Percentiles rank a stretch among this genome's conserved stretches.
Conservation (phyloP, 2,113 vertebrate species). For the Shinisaurus crocodilurus region DNA sequence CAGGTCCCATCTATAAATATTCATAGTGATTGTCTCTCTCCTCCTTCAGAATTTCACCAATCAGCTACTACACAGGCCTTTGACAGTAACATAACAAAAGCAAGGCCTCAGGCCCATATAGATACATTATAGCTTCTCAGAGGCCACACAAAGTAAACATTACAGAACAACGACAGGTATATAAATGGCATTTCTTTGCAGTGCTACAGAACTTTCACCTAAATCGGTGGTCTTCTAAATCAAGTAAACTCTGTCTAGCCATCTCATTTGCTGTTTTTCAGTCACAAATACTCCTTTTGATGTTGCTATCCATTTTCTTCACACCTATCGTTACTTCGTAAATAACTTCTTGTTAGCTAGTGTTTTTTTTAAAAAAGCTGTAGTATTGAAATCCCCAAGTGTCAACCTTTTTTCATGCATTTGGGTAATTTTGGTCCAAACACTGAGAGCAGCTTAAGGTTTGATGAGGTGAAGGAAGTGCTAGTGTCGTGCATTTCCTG, state of each 20-base stretch:
- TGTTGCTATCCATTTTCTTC: not conserved
- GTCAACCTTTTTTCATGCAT: not conserved
- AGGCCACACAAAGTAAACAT: too few relatives aligned
- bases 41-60: too few relatives aligned
- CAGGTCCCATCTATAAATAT: too few relatives aligned
- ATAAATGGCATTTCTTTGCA: too few relatives aligned
- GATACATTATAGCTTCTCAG: too few relatives aligned
- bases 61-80: too few relatives aligned
- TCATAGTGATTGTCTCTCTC: too few relatives aligned
- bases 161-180: too few relatives aligned
- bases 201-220: not conserved
- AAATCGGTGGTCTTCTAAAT: not conserved
- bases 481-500: not conserved
- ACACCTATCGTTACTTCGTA: not conserved
- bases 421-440: not conserved
- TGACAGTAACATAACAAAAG: too few relatives aligned
- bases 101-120: too few relatives aligned
- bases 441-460: not conserved
- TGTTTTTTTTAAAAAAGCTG: not conserved
- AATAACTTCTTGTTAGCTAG: not conserved
- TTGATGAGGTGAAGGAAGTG: not conserved
- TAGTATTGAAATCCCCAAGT: not conserved
- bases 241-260: not conserved
- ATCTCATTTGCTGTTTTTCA: not conserved
- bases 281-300: not conserved